Base-by-base conservation (phyloP, 2,113 vertebrate species). In the Nesoenas mayeri region DNA sequence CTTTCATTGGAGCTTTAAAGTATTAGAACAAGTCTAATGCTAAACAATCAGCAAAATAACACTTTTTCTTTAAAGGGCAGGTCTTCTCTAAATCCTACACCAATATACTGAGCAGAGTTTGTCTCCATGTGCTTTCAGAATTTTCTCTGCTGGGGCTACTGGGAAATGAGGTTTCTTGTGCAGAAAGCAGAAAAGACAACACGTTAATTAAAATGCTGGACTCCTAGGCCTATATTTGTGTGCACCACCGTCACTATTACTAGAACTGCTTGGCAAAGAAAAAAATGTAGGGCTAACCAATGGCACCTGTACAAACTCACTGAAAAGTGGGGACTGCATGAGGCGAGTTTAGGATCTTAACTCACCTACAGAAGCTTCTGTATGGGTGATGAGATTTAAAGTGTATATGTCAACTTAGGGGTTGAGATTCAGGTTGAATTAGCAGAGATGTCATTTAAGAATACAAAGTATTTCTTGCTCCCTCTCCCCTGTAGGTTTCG, bases 371-470 rank as follows among this genome's bases (percentile, higher is more conserved):
- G 81, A 85, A 96, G 11, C 7, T 85, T 91, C 67, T 53, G 1
- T 66, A 61, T 29, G 21, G 40, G 15, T 73, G 64, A 66, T 40
- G 78, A 77, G 36, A 15, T 79, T 95, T 79, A 64, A 65, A 80
- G 16, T 47, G 1, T 40, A 28, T 47, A 77, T 80, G 36, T 51
- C 26, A 75, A 51, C 4, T 48, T 72, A 79, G n/a, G 0, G 0
- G 21, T 2, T 77, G 54, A 8, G n/a, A 74, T 91, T 85, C 60
- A 70, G 8, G 22, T 18, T 42, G 47, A 85, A 88, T 91, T 88
- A 93, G 11, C 22, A 67, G 75, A 81, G 24, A 17, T 89, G 74
- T 60, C 54, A 70, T n/a, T 89, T 70, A n/a, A 66, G 47, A 88
- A 73, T 36, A 56, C 15, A 38, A 72, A 93, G 8, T 20, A 66